Evolutionary conservation across 2,888 invertebrate genomes (phyloP).

Genomic region (Ditylenchus weischeri): DNA sequence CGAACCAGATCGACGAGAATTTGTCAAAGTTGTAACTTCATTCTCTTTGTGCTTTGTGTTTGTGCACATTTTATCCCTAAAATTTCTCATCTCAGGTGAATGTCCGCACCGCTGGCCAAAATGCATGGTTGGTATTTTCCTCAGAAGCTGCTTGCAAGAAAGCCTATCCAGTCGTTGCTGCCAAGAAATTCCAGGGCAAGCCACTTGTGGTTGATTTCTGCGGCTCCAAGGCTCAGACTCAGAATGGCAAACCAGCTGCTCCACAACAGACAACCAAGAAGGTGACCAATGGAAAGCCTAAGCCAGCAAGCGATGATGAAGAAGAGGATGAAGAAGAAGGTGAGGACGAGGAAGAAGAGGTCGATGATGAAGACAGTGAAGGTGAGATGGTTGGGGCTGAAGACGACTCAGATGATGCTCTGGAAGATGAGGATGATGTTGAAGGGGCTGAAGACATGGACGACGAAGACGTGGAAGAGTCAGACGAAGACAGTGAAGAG

Average conservation of each 20-base stretch:
- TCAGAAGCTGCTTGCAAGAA: constrained; percentile 39
- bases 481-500: constrained; percentile 18
- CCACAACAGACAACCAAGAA: neutral
- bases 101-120: constrained; percentile 30
- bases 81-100: too few relatives aligned
- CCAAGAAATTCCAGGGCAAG: constrained; percentile 10
- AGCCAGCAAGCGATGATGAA: constrained; percentile 13
- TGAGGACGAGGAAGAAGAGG: constrained; percentile 20
- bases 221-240: constrained; percentile 29
- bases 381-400: constrained; percentile 14
- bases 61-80: constrained; percentile 30
- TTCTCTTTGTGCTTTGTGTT: too few relatives aligned
- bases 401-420: constrained; percentile 9
- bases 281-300: neutral
- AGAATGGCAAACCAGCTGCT: too few relatives aligned
- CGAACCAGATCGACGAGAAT: too few relatives aligned
- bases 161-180: constrained; percentile 25
- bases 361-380: constrained; percentile 22
- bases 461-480: constrained; percentile 16
- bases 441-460: constrained; percentile 15
- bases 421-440: constrained; percentile 13
- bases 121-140: constrained; percentile 46
- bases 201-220: constrained; percentile 42
- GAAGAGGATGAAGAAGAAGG: constrained; percentile 21
- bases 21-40: too few relatives aligned